phyloP scores from a whole-genome alignment of 2,888 invertebrate species.

The Drosophila greeni region DNA sequence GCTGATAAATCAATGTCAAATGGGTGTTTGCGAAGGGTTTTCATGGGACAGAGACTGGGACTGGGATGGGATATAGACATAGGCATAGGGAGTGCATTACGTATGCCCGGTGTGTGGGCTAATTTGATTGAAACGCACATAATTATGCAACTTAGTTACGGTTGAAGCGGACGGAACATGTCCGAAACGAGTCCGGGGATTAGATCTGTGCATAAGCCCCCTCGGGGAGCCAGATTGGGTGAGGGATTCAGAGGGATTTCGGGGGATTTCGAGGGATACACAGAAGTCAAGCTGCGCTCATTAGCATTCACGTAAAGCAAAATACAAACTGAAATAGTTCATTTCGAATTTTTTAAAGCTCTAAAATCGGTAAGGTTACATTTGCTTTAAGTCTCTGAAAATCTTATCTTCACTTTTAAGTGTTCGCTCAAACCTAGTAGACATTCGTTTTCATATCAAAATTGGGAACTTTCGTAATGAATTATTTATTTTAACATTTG shows the following conservation, averaged over 20 bases:
- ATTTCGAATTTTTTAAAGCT: no score
- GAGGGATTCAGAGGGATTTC: neutral
- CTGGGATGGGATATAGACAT: neutral
- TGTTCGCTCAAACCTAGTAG: neutral
- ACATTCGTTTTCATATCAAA: neutral
- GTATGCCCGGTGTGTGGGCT: slow-evolving; percentile 31
- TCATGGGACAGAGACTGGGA: neutral
- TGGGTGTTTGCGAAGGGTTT: slow-evolving; percentile 9
- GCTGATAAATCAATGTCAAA: slow-evolving; percentile 64
- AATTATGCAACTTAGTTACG: slow-evolving; percentile 26
- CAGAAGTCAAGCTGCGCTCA: neutral
- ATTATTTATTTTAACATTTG: slow-evolving; percentile 16
- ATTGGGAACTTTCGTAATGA: slow-evolving; percentile 4
- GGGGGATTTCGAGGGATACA: neutral
- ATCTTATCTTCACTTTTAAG: neutral
- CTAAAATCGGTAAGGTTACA: no score
- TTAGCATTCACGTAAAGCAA: slow-evolving; percentile 1
- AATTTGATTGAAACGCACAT: slow-evolving; percentile 39
- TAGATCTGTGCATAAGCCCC: slow-evolving; percentile 6
- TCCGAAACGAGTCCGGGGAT: slow-evolving; percentile 5
- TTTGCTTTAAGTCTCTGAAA: no score
- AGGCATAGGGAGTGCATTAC: slow-evolving; percentile 33
- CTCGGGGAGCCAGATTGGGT: neutral
- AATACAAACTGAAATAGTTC: no score
- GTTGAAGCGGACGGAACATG: slow-evolving; percentile 1